Percentiles rank a stretch among this genome's conserved stretches.
These are phyloP conservation scores for Megathymus violae DNA, from an alignment of 1,140 invertebrate genomes.

Conservation along the genomic window DNA sequence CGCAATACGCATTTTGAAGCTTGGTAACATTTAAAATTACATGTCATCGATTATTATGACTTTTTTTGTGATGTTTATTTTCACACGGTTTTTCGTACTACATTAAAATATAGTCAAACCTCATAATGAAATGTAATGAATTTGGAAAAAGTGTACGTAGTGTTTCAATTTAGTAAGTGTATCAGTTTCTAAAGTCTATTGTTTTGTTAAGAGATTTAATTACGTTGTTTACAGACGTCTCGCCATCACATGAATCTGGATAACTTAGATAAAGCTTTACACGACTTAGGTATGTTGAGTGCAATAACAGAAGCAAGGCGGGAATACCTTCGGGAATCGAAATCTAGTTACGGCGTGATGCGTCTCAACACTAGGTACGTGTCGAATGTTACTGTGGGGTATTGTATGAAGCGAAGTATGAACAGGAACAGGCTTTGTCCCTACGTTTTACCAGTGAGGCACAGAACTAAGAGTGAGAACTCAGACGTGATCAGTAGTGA, in stretches of 20 bases:
- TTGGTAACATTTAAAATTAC: conserved; percentile 41
- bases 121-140: conserved; percentile 75
- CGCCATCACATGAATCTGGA: conserved; percentile 76
- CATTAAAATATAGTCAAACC: conserved; percentile 50
- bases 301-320: conserved; percentile 83
- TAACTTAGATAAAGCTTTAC: conserved; percentile 84
- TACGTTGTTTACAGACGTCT: conserved; percentile 71
- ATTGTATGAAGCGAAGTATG: conserved; percentile 80
- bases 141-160: conserved; percentile 68
- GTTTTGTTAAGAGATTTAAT: conserved; percentile 40
- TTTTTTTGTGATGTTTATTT: conserved; percentile 83
- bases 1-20: not conserved
- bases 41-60: conserved; percentile 78
- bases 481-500: conserved; percentile 80
- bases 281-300: conserved; percentile 85
- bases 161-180: conserved; percentile 18
- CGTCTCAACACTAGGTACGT: conserved; percentile 84
- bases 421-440: conserved; percentile 80
- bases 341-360: conserved; percentile 79
- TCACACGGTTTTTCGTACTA: conserved; percentile 70
- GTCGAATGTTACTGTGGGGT: conserved; percentile 84
- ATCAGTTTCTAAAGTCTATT: conserved; percentile 4
- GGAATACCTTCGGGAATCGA: conserved; percentile 82
- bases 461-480: conserved; percentile 85
- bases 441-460: conserved; percentile 80